Evolutionary conservation across 1,140 invertebrate species (phyloP), one percentile per base, ranked within the genome.

Genomic region (Scaptomyza graminum): DNA sequence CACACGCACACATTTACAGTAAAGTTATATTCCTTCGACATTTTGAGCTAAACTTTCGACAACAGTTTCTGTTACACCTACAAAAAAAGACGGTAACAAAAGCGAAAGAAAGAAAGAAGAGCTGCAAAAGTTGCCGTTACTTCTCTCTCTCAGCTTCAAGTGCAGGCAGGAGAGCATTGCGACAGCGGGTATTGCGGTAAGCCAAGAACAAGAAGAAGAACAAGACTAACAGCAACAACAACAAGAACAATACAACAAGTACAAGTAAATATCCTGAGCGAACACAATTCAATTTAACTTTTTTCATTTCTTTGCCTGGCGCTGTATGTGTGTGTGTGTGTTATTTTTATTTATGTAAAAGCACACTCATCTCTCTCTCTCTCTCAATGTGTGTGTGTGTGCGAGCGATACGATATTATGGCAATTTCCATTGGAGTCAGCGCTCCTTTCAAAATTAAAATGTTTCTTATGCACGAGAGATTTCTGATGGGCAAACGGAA

Each of bases 201-300:
- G 69, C 55, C 64, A 73, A 63, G 52, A 16, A 47, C 49, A 50
- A 39, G 37, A 9, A 37, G 28, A 70, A 64, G 56, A 57, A 60
- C 0, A 22, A 22, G 18, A 22, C 18, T 18, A 41, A 51, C 12
- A 71, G 25, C 37, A 41, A n/a, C 37, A 41, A 41, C 37, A 41
- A 68, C n/a, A 63, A 18, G 2, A 22, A 2, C 18, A n/a, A n/a
- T 22, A 22, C 18, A 22, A 22, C 18, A 22, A 22, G 54, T 61
- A 56, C 56, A 73, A 69, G 66, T 69, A 68, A 83, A 74, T 79
- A 84, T 76, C 69, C 77, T 66, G 66, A 81, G 78, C 66, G 78
- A 77, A 81, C 77, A 87, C 82, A 85, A 87, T 85, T 85, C 81
- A 85, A 85, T 85, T 85, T 81, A 87, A 85, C 81, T 85, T 85